Evolutionary conservation across 2,797 vertebrate species (phyloP), one percentile per base, ranked within the genome.

Genomic region (Limnodromus scolopaceus): DNA sequence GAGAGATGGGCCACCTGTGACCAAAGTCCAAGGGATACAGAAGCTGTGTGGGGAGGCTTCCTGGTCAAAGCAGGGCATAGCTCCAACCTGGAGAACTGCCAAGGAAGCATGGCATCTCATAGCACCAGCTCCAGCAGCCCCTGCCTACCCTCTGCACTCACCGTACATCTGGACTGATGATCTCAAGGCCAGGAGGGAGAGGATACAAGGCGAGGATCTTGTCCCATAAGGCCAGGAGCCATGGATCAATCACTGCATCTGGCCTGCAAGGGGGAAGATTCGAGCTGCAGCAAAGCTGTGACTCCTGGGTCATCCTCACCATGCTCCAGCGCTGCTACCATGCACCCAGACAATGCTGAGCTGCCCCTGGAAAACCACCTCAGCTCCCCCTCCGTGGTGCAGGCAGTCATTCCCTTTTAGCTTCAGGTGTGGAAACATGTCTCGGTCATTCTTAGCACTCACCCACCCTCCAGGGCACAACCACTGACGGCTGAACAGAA

Each of bases 241-340:
- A 99, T 0, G 98, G 99, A 95, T 99, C 99, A 0, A 99, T 93
- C 82, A 98, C 98, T 10, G 99, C 99, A 34, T 99, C 99, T 0
- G 99, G 96, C 45, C 99, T 99, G 97, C 39, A 84, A 43, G 84
- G 9, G 10, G 28, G 11, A 79, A 69, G 30, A 82, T 20, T 23
- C 5, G 9, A 20, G 57, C 36, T 85, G 32, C 30, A 80, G 60
- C 34, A 76, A 43, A 6, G 25, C 14, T 46, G 13, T 64, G 41
- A 45, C 30, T 32, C 41, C 20, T 41, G 30, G 43, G 75, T 4
- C 36, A 49, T 3, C 39, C 27, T 48, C 24, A 17, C 41, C 41
- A 28, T 15, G 24, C 16, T 46, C 32, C 30, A 71, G 25, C 1
- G 6, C 54, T 61, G 54, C 53, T 70, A 48, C 25, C 20, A 13